Evolutionary conservation across 2,113 vertebrate genomes (phyloP).

Genomic region (Callaeas wilsoni): DNA sequence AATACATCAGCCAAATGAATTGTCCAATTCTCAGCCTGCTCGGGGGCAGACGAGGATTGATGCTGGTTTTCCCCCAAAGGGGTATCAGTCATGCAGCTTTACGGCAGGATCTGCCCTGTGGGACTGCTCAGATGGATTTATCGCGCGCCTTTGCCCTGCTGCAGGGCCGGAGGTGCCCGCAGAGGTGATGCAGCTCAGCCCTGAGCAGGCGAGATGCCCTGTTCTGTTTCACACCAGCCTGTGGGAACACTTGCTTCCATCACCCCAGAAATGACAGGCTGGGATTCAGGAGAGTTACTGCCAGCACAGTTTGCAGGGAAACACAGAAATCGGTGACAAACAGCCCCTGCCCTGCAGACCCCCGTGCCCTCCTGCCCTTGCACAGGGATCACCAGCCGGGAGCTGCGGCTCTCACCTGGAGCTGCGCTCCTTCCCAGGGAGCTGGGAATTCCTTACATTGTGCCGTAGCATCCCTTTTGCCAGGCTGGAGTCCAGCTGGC

Average conservation of each 20-base stretch:
- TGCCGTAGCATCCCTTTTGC: rapidly evolving
- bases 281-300: neutral
- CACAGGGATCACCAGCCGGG: rapidly evolving
- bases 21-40: neutral
- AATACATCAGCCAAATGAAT: neutral
- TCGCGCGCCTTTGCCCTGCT: neutral
- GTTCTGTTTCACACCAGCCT: neutral
- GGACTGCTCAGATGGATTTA: neutral
- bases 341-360: neutral
- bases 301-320: neutral
- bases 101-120: neutral
- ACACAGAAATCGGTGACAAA: neutral
- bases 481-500: neutral
- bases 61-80: neutral
- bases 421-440: neutral
- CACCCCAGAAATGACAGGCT: neutral
- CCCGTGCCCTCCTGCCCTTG: rapidly evolving
- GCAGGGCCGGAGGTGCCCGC: neutral
- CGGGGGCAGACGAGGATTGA: neutral
- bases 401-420: neutral
- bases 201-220: neutral
- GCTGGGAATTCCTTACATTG: rapidly evolving
- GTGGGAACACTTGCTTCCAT: neutral
- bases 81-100: neutral
- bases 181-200: neutral